phyloP scores from a whole-genome alignment of 1,140 invertebrate species.

The Drosophila pruinosa region DNA sequence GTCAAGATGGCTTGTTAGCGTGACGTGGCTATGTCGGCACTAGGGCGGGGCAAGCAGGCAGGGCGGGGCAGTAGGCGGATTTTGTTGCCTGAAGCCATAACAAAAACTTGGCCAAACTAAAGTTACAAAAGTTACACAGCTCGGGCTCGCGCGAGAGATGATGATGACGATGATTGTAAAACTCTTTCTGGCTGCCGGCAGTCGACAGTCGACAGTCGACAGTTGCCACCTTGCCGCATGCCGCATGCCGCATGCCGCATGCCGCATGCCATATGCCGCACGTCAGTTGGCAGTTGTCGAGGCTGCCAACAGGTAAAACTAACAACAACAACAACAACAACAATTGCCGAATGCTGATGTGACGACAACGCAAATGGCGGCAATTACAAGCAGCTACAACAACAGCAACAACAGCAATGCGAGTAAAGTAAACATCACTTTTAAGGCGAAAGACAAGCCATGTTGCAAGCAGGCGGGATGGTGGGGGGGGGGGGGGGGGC shows the following conservation, averaged over 20 bases:
- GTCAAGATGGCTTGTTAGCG: no score
- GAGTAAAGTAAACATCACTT: conserved; percentile 70
- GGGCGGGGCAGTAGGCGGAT: not conserved
- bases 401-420: conserved; percentile 24
- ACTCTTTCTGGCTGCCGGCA: conserved; percentile 51
- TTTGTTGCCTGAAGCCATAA: not conserved
- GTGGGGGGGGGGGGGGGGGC: not conserved
- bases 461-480: conserved; percentile 4
- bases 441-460: conserved; percentile 39
- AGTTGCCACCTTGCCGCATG: conserved; percentile 33
- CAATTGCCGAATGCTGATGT: conserved; percentile 2
- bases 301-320: conserved; percentile 60
- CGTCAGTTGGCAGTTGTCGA: conserved; percentile 28
- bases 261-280: not conserved
- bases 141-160: not conserved
- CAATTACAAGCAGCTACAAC: conserved; percentile 70
- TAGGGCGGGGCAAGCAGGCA: no score
- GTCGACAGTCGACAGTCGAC: not conserved
- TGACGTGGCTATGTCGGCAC: no score
- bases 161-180: conserved; percentile 63
- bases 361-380: conserved; percentile 72
- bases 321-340: conserved; percentile 50
- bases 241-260: conserved; percentile 2
- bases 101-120: conserved; percentile 60
- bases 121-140: conserved; percentile 64